Conservation (phyloP, 2,113 vertebrate genomes). For the Sprattus sprattus region DNA sequence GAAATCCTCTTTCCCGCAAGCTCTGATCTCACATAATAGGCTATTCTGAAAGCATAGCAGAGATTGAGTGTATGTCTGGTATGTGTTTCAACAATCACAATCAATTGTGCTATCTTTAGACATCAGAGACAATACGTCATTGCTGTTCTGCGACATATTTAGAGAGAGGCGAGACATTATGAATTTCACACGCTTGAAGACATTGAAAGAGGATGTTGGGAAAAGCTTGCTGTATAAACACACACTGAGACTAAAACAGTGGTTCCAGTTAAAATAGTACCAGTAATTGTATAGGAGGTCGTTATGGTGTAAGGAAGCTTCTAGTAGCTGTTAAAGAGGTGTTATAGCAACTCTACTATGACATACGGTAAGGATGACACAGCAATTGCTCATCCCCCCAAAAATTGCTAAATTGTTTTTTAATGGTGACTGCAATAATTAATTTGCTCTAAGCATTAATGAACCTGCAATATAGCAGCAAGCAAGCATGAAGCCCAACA, state of each 20-base stretch:
- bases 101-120: not conserved
- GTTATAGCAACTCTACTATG: not conserved
- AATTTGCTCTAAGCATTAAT: not conserved
- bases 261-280: not conserved
- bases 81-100: not conserved
- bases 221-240: not conserved
- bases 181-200: not conserved
- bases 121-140: not conserved
- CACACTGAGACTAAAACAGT: not conserved
- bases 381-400: not conserved
- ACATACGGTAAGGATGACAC: not conserved
- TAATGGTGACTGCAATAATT: not conserved
- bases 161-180: not conserved
- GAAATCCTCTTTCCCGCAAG: slow-evolving; percentile 26
- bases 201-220: not conserved
- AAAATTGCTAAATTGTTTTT: not conserved
- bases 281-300: not conserved
- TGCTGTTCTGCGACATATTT: not conserved
- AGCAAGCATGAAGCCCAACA: not conserved
- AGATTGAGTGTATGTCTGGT: not conserved
- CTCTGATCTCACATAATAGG: slow-evolving; percentile 8
- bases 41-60: not conserved
- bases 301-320: not conserved
- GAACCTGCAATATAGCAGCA: not conserved
- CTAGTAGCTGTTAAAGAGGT: not conserved